Percentiles rank a stretch among this genome's conserved stretches.
These are phyloP conservation scores for Noctua janthina DNA, from an alignment of 2,888 invertebrate species.

Conservation along the genomic window DNA sequence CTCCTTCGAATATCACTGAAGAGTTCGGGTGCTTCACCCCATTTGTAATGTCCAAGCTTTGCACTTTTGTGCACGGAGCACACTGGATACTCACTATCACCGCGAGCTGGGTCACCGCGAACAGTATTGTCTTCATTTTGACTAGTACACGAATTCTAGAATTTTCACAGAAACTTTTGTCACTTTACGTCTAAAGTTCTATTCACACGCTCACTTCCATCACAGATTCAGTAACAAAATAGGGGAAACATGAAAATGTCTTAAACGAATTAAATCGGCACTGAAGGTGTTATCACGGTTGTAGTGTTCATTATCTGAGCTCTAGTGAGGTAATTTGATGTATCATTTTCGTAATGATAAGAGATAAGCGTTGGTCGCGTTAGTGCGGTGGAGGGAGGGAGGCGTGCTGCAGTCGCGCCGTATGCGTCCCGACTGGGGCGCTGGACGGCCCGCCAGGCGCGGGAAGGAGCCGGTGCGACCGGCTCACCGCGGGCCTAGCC, in stretches of 20 bases:
- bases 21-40: conserved; percentile 76
- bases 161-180: conserved; percentile 46
- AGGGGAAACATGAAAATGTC: conserved; percentile 35
- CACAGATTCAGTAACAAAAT: conserved; percentile 43
- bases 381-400: conserved; percentile 51
- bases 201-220: conserved; percentile 25
- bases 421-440: conserved; percentile 59
- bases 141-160: conserved; percentile 40
- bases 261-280: conserved; percentile 68
- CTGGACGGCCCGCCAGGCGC: conserved; percentile 13
- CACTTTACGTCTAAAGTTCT: conserved; percentile 39
- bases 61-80: conserved; percentile 76
- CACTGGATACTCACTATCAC: conserved; percentile 65
- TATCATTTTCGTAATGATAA: conserved; percentile 87
- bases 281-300: conserved; percentile 75
- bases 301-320: conserved; percentile 79
- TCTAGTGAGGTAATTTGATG: conserved; percentile 85
- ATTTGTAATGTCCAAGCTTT: conserved; percentile 81
- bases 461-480: conserved; percentile 14
- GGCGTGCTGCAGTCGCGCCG: conserved; percentile 54
- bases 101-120: conserved; percentile 63
- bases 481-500: conserved; percentile 5
- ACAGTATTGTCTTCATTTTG: conserved; percentile 72
- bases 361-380: conserved; percentile 70
- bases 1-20: conserved; percentile 77